Evolutionary conservation across 1,140 invertebrate species (phyloP), one percentile per base, ranked within the genome.

Genomic region (Ceratina australensis): DNA sequence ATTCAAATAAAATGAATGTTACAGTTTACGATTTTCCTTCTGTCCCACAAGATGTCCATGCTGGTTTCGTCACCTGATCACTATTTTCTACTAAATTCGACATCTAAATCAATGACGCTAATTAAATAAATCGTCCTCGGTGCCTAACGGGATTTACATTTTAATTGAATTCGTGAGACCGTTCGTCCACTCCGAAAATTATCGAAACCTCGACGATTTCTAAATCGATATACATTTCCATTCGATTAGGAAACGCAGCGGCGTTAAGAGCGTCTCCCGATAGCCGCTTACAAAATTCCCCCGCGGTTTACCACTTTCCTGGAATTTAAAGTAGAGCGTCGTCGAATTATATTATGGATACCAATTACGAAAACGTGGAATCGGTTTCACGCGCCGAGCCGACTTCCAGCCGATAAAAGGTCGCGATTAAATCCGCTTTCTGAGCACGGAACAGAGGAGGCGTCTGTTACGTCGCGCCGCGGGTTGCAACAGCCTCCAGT

Each of bases 401-500:
- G 33, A n/a, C 13, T 71, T 18, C 15, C 52, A 59, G 10, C 28
- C 54, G 54, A 59, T 59, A 59, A 71, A 71, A 59, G 65, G n/a
- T 22, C 33, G 67, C 67, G 68, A 59, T 68, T 60, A 49, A 75
- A 24, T 33, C 54, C 54, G 24, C 16, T 50, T 61, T 61, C 60
- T 33, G 64, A 67, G 54, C 49, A 49, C 52, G 52, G 26, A 47
- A 47, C 20, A 22, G 18, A 49, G 63, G 18, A 49, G 63, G 72
- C 54, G 20, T 65, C 33, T 71, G 20, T 60, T 68, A 49, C 57
- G 66, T 65, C 50, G 72, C 57, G 66, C 57, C 61, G 61, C 8
- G 15, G 28, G 28, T 71, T 61, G 67, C 66, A 47, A 72, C 73
- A 75, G 16, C 24, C 15, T 28, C 18, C 20, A 33, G 16, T 15